These are phyloP conservation scores for Gymnothorax javanicus DNA, from an alignment of 2,797 vertebrate genomes.

Conservation along the genomic window DNA sequence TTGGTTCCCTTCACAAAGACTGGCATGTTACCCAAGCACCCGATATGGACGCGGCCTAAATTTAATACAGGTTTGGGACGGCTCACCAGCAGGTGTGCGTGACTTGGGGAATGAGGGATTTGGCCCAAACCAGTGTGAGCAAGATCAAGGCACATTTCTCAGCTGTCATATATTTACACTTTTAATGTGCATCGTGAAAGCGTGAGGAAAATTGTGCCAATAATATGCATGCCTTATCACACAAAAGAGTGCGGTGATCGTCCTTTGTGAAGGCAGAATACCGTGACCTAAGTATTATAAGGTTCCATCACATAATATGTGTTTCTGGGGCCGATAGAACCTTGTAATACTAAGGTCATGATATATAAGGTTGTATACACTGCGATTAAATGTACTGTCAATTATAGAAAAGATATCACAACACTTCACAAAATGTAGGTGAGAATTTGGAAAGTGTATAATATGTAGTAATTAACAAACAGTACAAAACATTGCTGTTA, in stretches of 20 bases:
- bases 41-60: slow-evolving; percentile 21
- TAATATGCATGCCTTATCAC: not conserved
- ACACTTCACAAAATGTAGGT: too few relatives aligned
- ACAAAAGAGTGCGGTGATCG: not conserved
- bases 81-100: slow-evolving; percentile 25
- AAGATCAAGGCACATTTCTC: slow-evolving; percentile 1
- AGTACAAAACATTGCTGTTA: too few relatives aligned
- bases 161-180: slow-evolving; percentile 2
- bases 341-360: too few relatives aligned
- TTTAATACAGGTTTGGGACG: not conserved
- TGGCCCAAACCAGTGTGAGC: slow-evolving; percentile 20
- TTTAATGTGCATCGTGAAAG: not conserved
- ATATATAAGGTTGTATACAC: too few relatives aligned
- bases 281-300: too few relatives aligned
- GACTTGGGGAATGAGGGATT: not conserved
- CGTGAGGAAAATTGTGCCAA: not conserved
- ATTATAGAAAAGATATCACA: too few relatives aligned
- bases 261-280: not conserved
- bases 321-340: too few relatives aligned
- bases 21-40: slow-evolving; percentile 26
- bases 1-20: slow-evolving; percentile 11
- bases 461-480: too few relatives aligned
- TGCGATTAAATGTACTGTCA: too few relatives aligned
- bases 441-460: too few relatives aligned
- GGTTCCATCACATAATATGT: too few relatives aligned